Evolutionary conservation across 1,140 invertebrate species (phyloP), one percentile per base, ranked within the genome.

Genomic region (Drusus annulatus): DNA sequence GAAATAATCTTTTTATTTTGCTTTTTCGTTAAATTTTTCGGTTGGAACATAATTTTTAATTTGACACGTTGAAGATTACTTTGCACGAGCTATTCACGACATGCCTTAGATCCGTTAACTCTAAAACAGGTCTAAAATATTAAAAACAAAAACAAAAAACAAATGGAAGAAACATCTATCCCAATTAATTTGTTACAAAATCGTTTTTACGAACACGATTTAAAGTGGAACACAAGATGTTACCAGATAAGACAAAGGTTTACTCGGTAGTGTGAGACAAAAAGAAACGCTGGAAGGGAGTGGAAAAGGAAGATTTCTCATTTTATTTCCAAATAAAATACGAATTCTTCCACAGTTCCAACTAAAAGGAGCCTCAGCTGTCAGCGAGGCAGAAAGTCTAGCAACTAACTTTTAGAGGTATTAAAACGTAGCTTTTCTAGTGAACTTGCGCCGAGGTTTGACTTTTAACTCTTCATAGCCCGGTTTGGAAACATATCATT

Each of bases 401-500:
- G 23, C 23, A 31, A n/a, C 62, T 28, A 65, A 25, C 62, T 21
- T 31, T 65, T 65, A 65, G n/a, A 65, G 23, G 62, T 65, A 65
- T 65, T 65, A 65, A 65, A 65, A 65, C 28, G 62, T 31, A 65
- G 17, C 62, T 65, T 65, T 65, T 65, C 21, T 0, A n/a, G 56
- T 8, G 28, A 65, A 65, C 23, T 65, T 65, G 62, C 21, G 16
- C 62, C 1, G n/a, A 65, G 15, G 15, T 25, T 65, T 2, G 25
- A 21, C 62, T 45, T 65, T 65, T 16, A 60, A 60, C 56, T 21
- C 56, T 19, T 60, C 15, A 8, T 8, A 21, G 19, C 17, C 56
- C 56, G 56, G 56, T 13, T 45, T 13, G 8, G 36, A 45, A 45
- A 45, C 36, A 45, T 45, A 10, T 10, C 36, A 8, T 13, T 45